phyloP scores from a whole-genome alignment of 1,140 invertebrate species.

The Drosophila nigromelanica region DNA sequence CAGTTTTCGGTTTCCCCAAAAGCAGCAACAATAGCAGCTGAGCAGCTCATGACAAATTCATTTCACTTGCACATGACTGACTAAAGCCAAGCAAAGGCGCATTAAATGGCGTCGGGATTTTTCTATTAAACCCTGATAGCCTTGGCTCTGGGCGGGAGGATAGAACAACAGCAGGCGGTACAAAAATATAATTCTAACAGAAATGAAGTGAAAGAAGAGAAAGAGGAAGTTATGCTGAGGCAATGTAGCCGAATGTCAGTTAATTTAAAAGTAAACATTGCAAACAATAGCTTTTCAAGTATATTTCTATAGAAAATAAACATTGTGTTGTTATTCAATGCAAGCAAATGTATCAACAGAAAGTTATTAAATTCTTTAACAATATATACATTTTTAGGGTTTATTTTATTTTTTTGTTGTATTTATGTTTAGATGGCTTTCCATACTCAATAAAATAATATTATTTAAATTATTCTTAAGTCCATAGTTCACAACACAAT shows the following conservation, averaged over 20 bases:
- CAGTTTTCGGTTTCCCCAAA: conserved; percentile 56
- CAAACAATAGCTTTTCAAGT: not conserved
- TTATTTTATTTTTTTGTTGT: too few species aligned
- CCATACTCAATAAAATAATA: too few species aligned
- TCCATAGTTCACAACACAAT: too few species aligned
- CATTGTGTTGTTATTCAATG: too few species aligned
- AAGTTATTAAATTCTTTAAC: too few species aligned
- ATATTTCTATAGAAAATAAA: too few species aligned
- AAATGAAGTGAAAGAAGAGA: not conserved
- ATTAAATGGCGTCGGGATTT: conserved; percentile 17
- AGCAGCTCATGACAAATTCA: conserved; percentile 72
- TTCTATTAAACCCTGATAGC: not conserved
- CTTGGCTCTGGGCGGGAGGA: not conserved
- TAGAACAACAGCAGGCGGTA: not conserved
- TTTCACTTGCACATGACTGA: conserved; percentile 66
- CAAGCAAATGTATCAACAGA: too few species aligned
- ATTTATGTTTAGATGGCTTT: too few species aligned
- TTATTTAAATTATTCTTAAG: too few species aligned
- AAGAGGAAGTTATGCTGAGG: not conserved
- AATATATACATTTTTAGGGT: too few species aligned
- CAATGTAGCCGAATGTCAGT: not conserved
- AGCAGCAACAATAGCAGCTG: conserved; percentile 60
- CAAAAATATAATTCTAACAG: not conserved
- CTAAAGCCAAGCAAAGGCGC: conserved; percentile 12
- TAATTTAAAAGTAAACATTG: conserved; percentile 7